Base-by-base conservation (phyloP, 1,140 invertebrate genomes). In the Drosophila melanica region DNA sequence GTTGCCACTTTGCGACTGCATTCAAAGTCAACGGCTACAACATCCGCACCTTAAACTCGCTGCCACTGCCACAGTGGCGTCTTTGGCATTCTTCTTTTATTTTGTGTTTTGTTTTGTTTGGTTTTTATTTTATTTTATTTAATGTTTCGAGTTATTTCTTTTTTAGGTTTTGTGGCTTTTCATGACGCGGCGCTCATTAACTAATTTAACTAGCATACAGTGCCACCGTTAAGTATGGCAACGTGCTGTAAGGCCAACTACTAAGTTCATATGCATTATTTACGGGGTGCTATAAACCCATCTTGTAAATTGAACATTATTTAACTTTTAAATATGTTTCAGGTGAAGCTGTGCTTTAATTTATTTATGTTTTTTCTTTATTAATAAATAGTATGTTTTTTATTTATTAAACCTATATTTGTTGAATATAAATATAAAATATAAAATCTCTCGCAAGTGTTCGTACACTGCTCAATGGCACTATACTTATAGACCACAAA, bases 11-110 rank as follows among this genome's bases (percentile, higher is more conserved):
- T 85, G 58, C 77, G 51, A 77, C 35, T 75, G 60, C 73, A 75
- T 47, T 75, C 73, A 75, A 75, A 75, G 73, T 75, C 73, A 65
- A 65, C 60, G 37, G 37, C 60, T 45, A 51, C 35, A 55, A 71
- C 30, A 75, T 85, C 80, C 80, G 80, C 80, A 84, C 80, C 80
- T 84, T 84, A 66, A 84, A 76, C 58, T 64, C 71, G 80, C 57
- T 57, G 47, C 62, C 62, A 65, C 47, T 44, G 62, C 58, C 58
- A 50, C 45, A 35, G 33, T 64, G 27, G 39, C 48, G 65, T 81
- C 65, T 77, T 59, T 77, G 58, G 37, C 57, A 54, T 71, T 71
- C 12, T 79, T 53, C 44, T 70, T 75, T 9, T 39, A 39, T 9
- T 35, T 9, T 35, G 3, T 35, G 1, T 35, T 54, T 60, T 51